Conservation (phyloP, 2,113 vertebrate genomes). For the Hydropotes inermis region DNA sequence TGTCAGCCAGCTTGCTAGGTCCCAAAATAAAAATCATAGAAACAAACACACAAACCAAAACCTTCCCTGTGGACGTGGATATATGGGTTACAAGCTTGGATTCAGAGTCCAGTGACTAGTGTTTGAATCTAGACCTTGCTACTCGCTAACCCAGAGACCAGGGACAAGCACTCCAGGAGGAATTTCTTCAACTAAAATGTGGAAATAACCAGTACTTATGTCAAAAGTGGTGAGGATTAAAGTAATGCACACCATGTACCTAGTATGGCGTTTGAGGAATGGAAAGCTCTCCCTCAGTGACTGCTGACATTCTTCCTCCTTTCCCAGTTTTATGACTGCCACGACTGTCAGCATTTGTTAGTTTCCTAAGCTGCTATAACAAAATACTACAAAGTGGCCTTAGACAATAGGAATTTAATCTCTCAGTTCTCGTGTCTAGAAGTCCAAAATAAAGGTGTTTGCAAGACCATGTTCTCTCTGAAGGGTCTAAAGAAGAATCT, state of each 20-base stretch:
- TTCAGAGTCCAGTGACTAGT: neutral
- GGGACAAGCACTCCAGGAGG: neutral
- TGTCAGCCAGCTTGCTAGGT: neutral
- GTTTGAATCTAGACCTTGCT: neutral
- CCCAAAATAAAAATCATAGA: neutral
- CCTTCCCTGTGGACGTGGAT: neutral
- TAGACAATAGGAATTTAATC: neutral
- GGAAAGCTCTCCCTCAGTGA: neutral
- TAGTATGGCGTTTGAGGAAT: fast-evolving
- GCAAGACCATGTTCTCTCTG: neutral
- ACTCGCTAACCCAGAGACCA: no score
- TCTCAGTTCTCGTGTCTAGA: neutral
- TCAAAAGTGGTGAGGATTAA: neutral
- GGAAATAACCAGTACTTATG: neutral
- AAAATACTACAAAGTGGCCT: neutral
- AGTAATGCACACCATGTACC: neutral
- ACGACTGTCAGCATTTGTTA: no score
- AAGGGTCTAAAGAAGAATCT: neutral
- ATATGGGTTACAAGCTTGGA: neutral
- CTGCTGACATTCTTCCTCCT: neutral
- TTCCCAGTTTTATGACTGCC: neutral
- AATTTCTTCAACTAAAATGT: neutral
- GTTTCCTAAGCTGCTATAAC: neutral
- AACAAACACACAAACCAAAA: neutral
- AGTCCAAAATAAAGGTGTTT: neutral